Percentiles rank a stretch among this genome's conserved stretches.
phyloP scores from a whole-genome alignment of 2,888 invertebrate genomes.

The Archips crataeganus region DNA sequence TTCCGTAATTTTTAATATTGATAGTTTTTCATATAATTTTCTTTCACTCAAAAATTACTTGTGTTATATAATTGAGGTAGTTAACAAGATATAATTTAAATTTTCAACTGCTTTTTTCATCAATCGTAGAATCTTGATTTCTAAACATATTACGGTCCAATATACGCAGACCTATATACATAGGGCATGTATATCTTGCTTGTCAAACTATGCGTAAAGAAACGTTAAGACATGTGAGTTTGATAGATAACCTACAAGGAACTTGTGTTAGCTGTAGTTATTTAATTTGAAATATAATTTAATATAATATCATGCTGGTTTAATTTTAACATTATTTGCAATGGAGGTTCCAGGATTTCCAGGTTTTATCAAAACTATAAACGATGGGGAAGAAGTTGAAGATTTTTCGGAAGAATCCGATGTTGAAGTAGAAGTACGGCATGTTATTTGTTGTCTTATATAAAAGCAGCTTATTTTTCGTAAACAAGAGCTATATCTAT shows the following conservation, averaged over 20 bases:
- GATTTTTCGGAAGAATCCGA: slow-evolving; percentile 93
- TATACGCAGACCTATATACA: not conserved
- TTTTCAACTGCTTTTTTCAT: too few species aligned
- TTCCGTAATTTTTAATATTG: too few species aligned
- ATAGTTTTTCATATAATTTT: too few species aligned
- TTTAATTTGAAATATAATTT: slow-evolving; percentile 34
- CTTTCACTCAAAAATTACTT: too few species aligned
- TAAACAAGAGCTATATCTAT: not conserved
- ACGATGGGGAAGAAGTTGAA: slow-evolving; percentile 93
- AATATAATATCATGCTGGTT: slow-evolving; percentile 43
- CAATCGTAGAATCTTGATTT: not conserved
- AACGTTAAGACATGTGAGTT: slow-evolving; percentile 56
- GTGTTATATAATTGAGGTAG: too few species aligned
- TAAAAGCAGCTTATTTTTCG: not conserved
- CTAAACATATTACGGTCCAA: not conserved
- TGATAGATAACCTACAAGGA: slow-evolving; percentile 64
- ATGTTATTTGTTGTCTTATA: slow-evolving; percentile 27
- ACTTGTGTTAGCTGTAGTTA: slow-evolving; percentile 23
- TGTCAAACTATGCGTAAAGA: slow-evolving; percentile 12
- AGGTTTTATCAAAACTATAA: slow-evolving; percentile 93
- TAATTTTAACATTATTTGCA: slow-evolving; percentile 50
- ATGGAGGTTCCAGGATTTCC: slow-evolving; percentile 65
- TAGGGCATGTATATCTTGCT: not conserved
- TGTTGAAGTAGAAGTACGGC: slow-evolving; percentile 90
- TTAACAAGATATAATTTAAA: too few species aligned